A percentile compares a stretch with the other conserved stretches of the same genome.
phyloP scores from a whole-genome alignment of 2,888 invertebrate species.

The Euproctis similis region DNA sequence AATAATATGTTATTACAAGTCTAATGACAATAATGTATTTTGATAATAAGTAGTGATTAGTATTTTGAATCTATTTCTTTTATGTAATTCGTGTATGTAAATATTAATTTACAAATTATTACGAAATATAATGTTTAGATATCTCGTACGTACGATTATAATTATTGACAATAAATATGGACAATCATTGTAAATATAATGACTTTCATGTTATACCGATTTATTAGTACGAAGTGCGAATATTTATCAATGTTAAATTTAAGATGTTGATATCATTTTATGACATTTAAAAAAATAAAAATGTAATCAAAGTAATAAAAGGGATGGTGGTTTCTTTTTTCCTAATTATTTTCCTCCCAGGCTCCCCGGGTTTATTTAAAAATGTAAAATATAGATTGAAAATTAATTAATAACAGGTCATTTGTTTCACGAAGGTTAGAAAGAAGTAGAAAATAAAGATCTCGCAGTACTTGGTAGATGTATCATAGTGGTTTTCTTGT shows the following conservation, averaged over 20 bases:
- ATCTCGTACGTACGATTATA: no score
- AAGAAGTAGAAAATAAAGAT: no score
- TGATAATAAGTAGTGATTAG: no score
- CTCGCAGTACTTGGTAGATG: no score
- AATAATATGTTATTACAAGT: no score
- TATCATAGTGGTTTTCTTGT: no score
- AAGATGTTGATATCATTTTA: conserved; percentile 76
- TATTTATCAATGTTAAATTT: conserved; percentile 72
- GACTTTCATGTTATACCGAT: conserved; percentile 48
- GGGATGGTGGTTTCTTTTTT: conserved; percentile 18
- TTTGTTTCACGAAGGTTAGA: no score
- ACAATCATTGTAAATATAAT: conserved; percentile 58
- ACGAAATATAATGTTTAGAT: conserved; percentile 6
- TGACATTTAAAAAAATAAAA: conserved; percentile 72
- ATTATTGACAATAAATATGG: conserved; percentile 56
- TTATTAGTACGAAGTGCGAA: conserved; percentile 36
- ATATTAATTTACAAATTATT: conserved; percentile 1
- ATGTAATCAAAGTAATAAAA: conserved; percentile 44
- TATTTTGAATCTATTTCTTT: background rate
- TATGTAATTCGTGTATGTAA: background rate
- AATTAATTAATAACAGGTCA: no score
- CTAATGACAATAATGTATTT: no score
- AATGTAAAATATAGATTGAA: no score
- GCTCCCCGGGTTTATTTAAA: no score
- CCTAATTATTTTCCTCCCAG: no score